These are phyloP conservation scores for Alviniconcha marisindica DNA, from an alignment of 1,140 invertebrate genomes.

Conservation along the genomic window DNA sequence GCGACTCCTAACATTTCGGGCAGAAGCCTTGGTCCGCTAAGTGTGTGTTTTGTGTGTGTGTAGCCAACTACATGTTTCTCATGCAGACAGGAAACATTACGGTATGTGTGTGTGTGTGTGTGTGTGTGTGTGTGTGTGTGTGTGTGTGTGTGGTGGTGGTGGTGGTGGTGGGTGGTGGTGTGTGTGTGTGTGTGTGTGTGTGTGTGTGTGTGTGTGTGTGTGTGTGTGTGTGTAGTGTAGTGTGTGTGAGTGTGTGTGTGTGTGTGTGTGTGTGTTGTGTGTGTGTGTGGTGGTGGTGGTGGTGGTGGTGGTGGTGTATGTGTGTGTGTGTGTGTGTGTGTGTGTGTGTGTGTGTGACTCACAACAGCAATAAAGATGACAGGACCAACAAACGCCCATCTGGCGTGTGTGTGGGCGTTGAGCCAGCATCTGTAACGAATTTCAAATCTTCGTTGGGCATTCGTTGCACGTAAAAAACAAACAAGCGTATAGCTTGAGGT, in stretches of 20 bases:
- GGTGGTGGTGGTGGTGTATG: too few species aligned
- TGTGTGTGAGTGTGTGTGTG: background rate
- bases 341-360: background rate
- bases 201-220: background rate
- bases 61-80: constrained; percentile 58
- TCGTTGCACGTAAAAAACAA: too few species aligned
- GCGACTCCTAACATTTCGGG: too few species aligned
- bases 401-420: constrained; percentile 40
- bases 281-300: background rate
- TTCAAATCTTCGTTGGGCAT: too few species aligned
- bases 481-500: too few species aligned
- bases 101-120: background rate
- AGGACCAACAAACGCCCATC: constrained; percentile 58
- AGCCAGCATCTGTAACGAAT: constrained; percentile 60
- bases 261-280: background rate
- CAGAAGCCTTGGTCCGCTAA: background rate
- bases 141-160: background rate
- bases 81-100: constrained; percentile 43
- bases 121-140: background rate
- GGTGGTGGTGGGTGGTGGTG: background rate
- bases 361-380: constrained; percentile 53
- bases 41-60: constrained; percentile 23
- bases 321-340: background rate
- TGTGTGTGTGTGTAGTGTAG: background rate
- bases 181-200: background rate